Evolutionary conservation across 2,797 vertebrate genomes (phyloP).

Genomic region (Acanthopagrus latus): DNA sequence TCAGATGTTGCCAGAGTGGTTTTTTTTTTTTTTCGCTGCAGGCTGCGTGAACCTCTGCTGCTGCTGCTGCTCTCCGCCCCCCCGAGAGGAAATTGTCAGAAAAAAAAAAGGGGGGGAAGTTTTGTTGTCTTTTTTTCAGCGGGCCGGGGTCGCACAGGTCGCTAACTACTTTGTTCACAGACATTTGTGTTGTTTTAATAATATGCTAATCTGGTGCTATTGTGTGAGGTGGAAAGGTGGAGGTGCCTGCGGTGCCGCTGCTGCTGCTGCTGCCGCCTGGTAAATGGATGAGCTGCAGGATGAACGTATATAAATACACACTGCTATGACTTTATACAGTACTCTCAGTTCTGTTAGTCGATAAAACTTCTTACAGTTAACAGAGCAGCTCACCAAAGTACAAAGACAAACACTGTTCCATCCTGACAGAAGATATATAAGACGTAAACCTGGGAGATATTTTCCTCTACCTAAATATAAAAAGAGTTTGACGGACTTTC

Average conservation of each 20-base stretch:
- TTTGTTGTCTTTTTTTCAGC: constrained; percentile 50
- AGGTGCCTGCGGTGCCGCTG: constrained; percentile 28
- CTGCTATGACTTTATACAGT: background rate
- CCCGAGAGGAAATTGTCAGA: constrained; percentile 44
- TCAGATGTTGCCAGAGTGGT: constrained; percentile 51
- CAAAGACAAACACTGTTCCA: background rate
- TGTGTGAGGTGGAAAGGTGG: constrained; percentile 34
- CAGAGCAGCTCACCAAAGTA: background rate
- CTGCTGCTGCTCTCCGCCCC: constrained; percentile 41
- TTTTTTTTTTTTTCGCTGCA: constrained; percentile 38
- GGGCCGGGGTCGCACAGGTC: constrained; percentile 47
- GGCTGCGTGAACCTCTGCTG: constrained; percentile 46
- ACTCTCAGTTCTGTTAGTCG: background rate
- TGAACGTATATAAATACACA: too few relatives aligned
- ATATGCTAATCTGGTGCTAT: constrained; percentile 57
- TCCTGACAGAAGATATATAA: too few relatives aligned
- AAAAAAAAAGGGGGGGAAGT: constrained; percentile 38
- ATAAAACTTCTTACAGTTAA: background rate
- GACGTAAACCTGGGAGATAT: background rate
- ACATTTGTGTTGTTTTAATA: constrained; percentile 56
- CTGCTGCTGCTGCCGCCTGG: constrained; percentile 25
- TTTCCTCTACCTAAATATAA: too few relatives aligned
- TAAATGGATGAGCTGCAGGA: constrained; percentile 29
- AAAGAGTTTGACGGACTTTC: background rate
- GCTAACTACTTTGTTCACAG: constrained; percentile 50